These are phyloP conservation scores for Laspeyria flexula DNA, from an alignment of 2,888 invertebrate genomes.

Conservation along the genomic window DNA sequence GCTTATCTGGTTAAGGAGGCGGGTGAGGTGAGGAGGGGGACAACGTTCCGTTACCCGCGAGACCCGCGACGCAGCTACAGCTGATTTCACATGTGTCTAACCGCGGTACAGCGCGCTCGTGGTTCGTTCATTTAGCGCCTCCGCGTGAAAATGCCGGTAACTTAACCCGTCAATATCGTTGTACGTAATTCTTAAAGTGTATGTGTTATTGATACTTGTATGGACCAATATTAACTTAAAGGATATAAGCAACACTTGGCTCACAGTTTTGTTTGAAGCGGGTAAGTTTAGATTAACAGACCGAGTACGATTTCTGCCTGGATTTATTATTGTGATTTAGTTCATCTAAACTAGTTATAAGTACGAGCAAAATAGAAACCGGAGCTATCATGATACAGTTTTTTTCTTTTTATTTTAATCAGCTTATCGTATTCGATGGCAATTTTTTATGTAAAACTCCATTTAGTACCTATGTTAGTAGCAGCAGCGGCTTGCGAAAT, in stretches of 20 bases:
- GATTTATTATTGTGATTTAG: not conserved
- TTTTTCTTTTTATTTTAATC: not conserved
- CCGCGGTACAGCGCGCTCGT: slow-evolving; percentile 63
- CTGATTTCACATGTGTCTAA: slow-evolving; percentile 81
- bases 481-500: not conserved
- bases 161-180: slow-evolving; percentile 46
- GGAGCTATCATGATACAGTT: not conserved
- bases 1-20: slow-evolving; percentile 61
- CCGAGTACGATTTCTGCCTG: not conserved
- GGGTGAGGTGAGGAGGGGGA: slow-evolving; percentile 48
- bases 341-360: too few species aligned
- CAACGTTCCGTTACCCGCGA: slow-evolving; percentile 40
- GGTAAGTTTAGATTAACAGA: slow-evolving; percentile 49
- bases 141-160: slow-evolving; percentile 68
- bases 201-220: slow-evolving; percentile 54
- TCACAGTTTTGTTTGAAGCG: slow-evolving; percentile 46
- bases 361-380: too few species aligned
- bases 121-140: slow-evolving; percentile 42
- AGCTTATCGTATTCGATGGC: not conserved
- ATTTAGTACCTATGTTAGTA: not conserved
- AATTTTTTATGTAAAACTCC: slow-evolving; percentile 2
- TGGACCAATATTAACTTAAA: slow-evolving; percentile 37
- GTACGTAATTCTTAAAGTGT: slow-evolving; percentile 54
- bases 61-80: slow-evolving; percentile 62
- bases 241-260: slow-evolving; percentile 39